These are phyloP conservation scores for Mechanitis messenoides DNA, from an alignment of 2,888 invertebrate species.

Conservation along the genomic window DNA sequence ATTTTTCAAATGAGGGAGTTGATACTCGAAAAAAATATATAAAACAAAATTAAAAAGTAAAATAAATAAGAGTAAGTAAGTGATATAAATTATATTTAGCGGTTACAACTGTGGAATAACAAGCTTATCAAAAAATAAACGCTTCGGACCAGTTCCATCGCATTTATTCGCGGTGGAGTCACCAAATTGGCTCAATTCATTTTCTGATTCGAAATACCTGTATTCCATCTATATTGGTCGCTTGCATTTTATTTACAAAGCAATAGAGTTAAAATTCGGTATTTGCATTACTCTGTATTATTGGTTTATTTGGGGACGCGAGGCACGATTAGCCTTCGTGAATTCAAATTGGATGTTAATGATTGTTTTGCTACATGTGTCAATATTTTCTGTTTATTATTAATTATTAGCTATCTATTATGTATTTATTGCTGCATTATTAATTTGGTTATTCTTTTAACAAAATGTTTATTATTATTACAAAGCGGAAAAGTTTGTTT, in stretches of 20 bases:
- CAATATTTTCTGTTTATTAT: conserved; percentile 13
- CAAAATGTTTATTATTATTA: no score
- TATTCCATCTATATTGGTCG: conserved; percentile 33
- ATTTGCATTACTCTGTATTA: conserved; percentile 27
- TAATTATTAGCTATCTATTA: no score
- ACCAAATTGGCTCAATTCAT: conserved; percentile 40
- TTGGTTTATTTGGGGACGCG: conserved; percentile 42
- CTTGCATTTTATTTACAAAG: conserved; percentile 22
- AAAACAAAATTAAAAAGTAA: no score
- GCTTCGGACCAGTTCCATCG: neutral
- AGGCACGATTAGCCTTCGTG: conserved; percentile 40
- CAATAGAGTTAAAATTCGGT: conserved; percentile 28
- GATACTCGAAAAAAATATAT: no score
- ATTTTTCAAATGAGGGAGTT: no score
- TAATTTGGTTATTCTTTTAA: no score
- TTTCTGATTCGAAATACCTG: conserved; percentile 46
- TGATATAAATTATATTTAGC: no score
- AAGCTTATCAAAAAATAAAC: neutral
- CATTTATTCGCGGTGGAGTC: conserved; percentile 42
- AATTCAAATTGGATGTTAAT: conserved; percentile 52
- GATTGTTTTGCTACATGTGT: conserved; percentile 37
- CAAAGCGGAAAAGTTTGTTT: no score
- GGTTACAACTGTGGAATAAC: no score
- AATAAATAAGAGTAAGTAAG: no score
- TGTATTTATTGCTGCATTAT: no score